These are phyloP conservation scores for Melanerpes aurifrons DNA, from an alignment of 2,113 vertebrate species.

Conservation along the genomic window DNA sequence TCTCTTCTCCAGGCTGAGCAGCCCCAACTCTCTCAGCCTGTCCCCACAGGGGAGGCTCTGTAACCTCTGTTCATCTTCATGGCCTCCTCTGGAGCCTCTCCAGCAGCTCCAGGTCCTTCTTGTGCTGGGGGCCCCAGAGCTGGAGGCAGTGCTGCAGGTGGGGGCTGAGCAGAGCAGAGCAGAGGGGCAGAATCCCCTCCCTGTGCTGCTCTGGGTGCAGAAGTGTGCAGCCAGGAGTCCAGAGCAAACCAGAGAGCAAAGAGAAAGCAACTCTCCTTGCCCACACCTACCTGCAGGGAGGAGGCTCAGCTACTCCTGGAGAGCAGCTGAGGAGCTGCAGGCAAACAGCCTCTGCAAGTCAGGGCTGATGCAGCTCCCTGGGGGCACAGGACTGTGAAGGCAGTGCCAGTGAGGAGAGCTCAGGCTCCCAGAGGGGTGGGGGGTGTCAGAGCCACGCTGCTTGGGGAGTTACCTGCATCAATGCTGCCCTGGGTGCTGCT, in stretches of 20 bases:
- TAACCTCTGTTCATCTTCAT: too few species aligned
- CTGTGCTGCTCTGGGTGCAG: too few species aligned
- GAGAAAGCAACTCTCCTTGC: neutral
- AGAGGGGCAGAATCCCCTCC: too few species aligned
- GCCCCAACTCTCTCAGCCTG: too few species aligned
- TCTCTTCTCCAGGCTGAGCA: too few species aligned
- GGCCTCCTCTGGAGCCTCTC: too few species aligned
- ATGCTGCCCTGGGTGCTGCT: constrained; percentile 98
- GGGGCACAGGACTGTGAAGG: neutral
- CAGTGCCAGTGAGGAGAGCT: neutral
- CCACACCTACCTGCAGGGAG: neutral
- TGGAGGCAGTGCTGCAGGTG: too few species aligned
- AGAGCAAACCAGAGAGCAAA: neutral
- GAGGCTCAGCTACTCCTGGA: neutral
- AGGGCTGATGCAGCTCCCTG: neutral
- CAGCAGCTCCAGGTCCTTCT: too few species aligned
- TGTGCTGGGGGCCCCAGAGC: too few species aligned
- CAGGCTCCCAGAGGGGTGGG: neutral
- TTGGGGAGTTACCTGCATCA: constrained; percentile 84
- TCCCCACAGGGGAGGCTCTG: too few species aligned
- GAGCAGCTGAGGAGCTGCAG: neutral
- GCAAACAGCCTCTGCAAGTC: neutral
- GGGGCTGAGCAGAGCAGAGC: too few species aligned
- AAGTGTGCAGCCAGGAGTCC: neutral
- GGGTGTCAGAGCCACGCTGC: neutral